Evolutionary conservation across 2,888 invertebrate genomes (phyloP), one percentile per base, ranked within the genome.

Genomic region (Ornithoptera priamus): DNA sequence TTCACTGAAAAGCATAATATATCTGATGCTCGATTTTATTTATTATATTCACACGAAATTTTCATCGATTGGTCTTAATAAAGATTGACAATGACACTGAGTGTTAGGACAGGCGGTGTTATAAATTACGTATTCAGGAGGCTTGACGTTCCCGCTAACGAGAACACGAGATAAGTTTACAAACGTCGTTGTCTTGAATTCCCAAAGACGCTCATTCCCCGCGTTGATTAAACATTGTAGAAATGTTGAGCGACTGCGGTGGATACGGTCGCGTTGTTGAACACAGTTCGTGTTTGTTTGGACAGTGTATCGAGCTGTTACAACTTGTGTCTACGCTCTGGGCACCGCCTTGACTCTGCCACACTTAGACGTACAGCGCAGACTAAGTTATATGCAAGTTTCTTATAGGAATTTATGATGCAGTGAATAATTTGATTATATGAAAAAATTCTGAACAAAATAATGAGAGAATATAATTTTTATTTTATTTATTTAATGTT

Each of bases 111-210:
- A 42, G 57, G 63, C 53, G 60, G 42, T 7, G 17, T 62, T 30
- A 17, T 59, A 50, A 62, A 70, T 91, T 91, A 86, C 83, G 90
- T 90, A 92, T 92, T 91, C 91, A 89, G 83, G 77, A 82, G 85
- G 85, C 85, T 86, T 84, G 80, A 83, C 80, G 84, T 80, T 82
- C 81, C 83, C 81, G 85, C 88, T 91, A 92, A 91, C 90, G 88
- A 91, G 90, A 85, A 85, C 81, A 86, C 89, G 86, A 87, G 90
- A 90, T 90, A 89, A 90, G 88, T 90, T 89, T 89, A 88, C 89
- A 85, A 90, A 90, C 87, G 88, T 86, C 83, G 85, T 85, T 85
- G 87, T 86, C 85, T 87, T 85, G 85, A 86, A 89, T 87, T 87
- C 86, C 83, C 86, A 83, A 86, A 88, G 85, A 87, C 85, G 84